phyloP scores from a whole-genome alignment of 2,888 invertebrate species.

The Lysandra bellargus region DNA sequence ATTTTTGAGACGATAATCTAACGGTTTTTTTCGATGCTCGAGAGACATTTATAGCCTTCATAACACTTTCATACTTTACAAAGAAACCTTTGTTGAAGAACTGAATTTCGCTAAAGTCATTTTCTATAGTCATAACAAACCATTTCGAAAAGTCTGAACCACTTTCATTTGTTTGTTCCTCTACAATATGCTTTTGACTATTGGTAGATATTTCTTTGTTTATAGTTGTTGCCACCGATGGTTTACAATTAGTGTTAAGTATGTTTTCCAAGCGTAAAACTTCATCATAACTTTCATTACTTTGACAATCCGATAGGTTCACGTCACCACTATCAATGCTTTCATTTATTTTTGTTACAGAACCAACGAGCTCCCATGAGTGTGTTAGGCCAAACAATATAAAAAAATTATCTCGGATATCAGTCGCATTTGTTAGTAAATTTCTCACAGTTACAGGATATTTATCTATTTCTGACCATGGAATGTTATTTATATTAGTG shows the following conservation, averaged over 20 bases:
- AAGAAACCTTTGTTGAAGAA: slow-evolving; percentile 75
- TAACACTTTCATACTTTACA: slow-evolving; percentile 75
- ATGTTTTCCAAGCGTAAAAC: background rate
- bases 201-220: background rate
- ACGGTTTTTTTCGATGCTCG: slow-evolving; percentile 72
- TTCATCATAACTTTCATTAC: background rate
- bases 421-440: slow-evolving; percentile 58
- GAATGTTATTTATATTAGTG: slow-evolving; percentile 62
- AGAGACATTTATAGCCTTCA: slow-evolving; percentile 72
- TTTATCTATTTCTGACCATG: slow-evolving; percentile 57
- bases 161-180: background rate
- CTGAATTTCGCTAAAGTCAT: slow-evolving; percentile 76
- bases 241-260: background rate
- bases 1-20: slow-evolving; percentile 63
- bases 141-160: slow-evolving; percentile 61
- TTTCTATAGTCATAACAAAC: slow-evolving; percentile 78
- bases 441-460: slow-evolving; percentile 67
- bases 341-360: slow-evolving; percentile 56
- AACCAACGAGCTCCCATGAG: slow-evolving; percentile 72
- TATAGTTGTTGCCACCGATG: too few relatives aligned
- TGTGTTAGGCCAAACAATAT: slow-evolving; percentile 63
- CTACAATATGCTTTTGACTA: background rate
- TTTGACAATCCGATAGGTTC: slow-evolving; percentile 11
- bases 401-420: slow-evolving; percentile 62
- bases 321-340: slow-evolving; percentile 35